phyloP scores from a whole-genome alignment of 2,113 vertebrate species.

The Pithys albifrons region DNA sequence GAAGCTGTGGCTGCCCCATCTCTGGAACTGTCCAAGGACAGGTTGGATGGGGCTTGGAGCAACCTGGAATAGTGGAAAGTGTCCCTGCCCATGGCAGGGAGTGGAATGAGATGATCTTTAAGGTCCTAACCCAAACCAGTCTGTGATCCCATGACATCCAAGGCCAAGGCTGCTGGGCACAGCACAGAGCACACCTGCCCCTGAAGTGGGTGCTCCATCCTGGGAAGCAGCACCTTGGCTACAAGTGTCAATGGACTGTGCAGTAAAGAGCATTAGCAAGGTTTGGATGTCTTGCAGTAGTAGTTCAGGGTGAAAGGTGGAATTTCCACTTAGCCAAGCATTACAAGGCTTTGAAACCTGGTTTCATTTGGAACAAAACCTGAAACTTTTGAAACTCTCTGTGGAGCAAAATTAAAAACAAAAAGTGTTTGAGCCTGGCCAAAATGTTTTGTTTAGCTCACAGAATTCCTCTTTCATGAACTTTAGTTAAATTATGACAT shows the following conservation, averaged over 20 bases:
- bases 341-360: slow-evolving; percentile 26
- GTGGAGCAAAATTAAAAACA: slow-evolving; percentile 43
- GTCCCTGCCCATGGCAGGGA: not conserved
- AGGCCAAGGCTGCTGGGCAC: not conserved
- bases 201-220: not conserved
- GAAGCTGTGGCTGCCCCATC: not conserved
- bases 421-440: slow-evolving; percentile 24
- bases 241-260: not conserved
- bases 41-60: fast-evolving
- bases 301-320: not conserved
- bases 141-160: not conserved
- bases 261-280: not conserved
- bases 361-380: slow-evolving; percentile 18
- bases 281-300: not conserved
- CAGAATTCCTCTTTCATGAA: slow-evolving; percentile 12
- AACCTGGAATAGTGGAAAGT: not conserved
- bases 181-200: not conserved
- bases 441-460: slow-evolving; percentile 48
- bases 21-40: not conserved
- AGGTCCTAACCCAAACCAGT: not conserved
- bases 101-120: not conserved
- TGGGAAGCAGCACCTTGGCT: fast-evolving
- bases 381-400: slow-evolving; percentile 24
- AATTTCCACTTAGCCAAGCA: slow-evolving; percentile 32
- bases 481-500: not conserved